Conservation (phyloP, 2,797 vertebrate species). For the Gymnodraco acuticeps region DNA sequence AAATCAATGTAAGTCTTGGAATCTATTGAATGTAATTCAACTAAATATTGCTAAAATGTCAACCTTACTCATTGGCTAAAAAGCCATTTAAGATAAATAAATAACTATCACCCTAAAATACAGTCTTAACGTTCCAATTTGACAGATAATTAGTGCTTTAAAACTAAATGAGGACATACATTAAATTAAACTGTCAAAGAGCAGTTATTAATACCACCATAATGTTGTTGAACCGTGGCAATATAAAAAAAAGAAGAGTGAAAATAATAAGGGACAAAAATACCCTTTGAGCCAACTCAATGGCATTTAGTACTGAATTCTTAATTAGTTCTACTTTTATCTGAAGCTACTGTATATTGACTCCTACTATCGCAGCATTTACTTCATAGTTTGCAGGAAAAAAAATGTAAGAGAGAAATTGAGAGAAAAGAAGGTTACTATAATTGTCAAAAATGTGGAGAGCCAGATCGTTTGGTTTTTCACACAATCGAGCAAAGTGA, state of each 20-base stretch:
- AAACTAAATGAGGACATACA: constrained; percentile 46
- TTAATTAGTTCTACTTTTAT: neutral
- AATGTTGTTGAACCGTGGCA: constrained; percentile 37
- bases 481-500: neutral
- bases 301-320: neutral
- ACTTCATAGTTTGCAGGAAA: neutral
- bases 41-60: neutral
- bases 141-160: constrained; percentile 38
- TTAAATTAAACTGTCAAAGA: constrained; percentile 46
- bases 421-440: neutral
- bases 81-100: constrained; percentile 20
- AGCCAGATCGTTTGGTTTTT: neutral
- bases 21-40: neutral
- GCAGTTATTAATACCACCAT: constrained; percentile 34
- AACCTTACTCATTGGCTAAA: neutral
- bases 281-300: neutral
- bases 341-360: neutral
- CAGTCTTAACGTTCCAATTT: constrained; percentile 21
- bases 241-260: constrained; percentile 26
- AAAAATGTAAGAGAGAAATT: neutral
- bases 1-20: neutral
- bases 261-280: constrained; percentile 3
- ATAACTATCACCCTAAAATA: constrained; percentile 15
- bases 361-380: neutral
- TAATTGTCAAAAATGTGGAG: neutral